Conservation (phyloP, 2,113 vertebrate genomes). For the Hemibagrus wyckioides region DNA sequence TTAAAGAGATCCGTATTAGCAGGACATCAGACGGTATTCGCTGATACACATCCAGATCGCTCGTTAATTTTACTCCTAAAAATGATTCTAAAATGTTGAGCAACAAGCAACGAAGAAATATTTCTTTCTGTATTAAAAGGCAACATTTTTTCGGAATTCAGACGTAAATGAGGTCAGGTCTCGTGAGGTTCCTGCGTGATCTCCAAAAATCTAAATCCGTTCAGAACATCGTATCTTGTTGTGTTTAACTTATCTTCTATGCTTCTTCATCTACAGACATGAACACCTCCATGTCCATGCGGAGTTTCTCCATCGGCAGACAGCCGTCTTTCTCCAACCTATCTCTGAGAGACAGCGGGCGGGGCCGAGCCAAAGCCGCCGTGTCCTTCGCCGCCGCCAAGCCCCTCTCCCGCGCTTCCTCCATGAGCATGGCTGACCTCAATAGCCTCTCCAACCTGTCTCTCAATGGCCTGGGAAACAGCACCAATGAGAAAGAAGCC, state of each 20-base stretch:
- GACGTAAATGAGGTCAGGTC: background rate
- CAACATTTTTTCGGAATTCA: no score
- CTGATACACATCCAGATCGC: background rate
- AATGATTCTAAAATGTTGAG: no score
- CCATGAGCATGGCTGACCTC: slow-evolving; percentile 69
- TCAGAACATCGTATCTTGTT: no score
- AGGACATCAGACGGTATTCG: background rate
- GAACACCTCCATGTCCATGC: slow-evolving; percentile 74
- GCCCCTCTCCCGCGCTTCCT: slow-evolving; percentile 69
- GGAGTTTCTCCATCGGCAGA: slow-evolving; percentile 67
- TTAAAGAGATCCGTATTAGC: background rate
- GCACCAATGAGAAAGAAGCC: slow-evolving; percentile 83
- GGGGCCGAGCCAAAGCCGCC: slow-evolving; percentile 65
- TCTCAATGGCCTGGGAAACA: slow-evolving; percentile 68
- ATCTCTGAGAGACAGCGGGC: slow-evolving; percentile 71
- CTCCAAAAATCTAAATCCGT: background rate
- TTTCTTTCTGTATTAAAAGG: no score
- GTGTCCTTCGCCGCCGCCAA: slow-evolving; percentile 66
- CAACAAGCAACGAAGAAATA: no score
- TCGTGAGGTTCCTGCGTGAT: background rate
- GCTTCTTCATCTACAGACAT: slow-evolving; percentile 46
- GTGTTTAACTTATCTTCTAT: background rate
- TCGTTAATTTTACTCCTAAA: no score
- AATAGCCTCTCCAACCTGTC: slow-evolving; percentile 65
- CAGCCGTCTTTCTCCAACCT: slow-evolving; percentile 76